These are phyloP conservation scores for Oreortyx pictus DNA, from an alignment of 2,797 vertebrate genomes.

Conservation along the genomic window DNA sequence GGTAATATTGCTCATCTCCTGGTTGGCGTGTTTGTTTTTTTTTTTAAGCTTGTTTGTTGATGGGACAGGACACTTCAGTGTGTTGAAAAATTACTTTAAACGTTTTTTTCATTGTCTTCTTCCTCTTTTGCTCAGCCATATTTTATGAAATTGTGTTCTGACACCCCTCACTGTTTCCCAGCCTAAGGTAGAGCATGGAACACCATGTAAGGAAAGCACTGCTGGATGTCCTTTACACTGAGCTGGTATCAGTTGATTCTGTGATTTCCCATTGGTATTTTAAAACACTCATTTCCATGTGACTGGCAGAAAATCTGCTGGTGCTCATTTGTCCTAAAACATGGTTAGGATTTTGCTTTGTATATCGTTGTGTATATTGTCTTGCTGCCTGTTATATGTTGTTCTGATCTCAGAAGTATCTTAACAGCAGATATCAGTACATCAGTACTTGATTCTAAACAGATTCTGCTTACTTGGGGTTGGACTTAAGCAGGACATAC, in stretches of 20 bases:
- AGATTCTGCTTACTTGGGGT: neutral
- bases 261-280: neutral
- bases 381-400: neutral
- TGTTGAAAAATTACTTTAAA: neutral
- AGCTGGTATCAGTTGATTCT: slow-evolving; percentile 42
- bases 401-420: neutral
- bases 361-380: neutral
- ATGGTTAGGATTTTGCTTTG: neutral
- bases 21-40: neutral
- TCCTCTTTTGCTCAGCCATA: neutral
- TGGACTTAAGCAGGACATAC: neutral
- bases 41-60: neutral
- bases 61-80: neutral
- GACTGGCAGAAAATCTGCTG: neutral
- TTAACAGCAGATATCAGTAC: neutral
- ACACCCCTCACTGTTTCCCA: neutral
- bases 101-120: slow-evolving; percentile 14
- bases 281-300: neutral
- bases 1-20: neutral
- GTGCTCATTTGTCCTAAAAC: slow-evolving; percentile 43
- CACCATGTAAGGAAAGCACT: neutral
- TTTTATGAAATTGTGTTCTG: neutral
- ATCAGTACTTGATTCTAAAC: neutral
- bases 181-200: neutral
- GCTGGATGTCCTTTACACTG: neutral